A percentile compares a stretch with the other conserved stretches of the same genome.
Conservation (phyloP, 2,113 vertebrate species). For the Anhinga rufa region DNA sequence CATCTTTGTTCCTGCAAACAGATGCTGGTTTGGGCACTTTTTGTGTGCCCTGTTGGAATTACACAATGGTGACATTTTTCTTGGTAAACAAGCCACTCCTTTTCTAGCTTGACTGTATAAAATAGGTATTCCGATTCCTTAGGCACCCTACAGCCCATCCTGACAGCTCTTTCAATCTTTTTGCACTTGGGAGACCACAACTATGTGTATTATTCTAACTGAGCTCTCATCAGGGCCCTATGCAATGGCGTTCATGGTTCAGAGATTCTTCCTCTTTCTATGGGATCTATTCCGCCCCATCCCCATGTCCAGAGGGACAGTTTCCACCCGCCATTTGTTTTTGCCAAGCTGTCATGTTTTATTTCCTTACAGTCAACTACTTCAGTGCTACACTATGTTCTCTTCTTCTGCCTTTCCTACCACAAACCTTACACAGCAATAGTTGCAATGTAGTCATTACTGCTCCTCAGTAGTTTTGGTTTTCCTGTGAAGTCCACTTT, state of each 20-base stretch:
- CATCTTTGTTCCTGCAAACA: conserved; percentile 29
- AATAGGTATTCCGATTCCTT: neutral
- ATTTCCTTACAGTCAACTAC: neutral
- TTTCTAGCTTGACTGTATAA: neutral
- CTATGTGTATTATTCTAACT: neutral
- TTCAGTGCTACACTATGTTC: neutral
- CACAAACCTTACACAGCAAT: neutral
- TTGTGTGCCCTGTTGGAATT: neutral
- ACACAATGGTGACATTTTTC: neutral
- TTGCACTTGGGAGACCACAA: neutral
- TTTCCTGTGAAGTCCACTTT: neutral
- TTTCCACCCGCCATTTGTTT: neutral
- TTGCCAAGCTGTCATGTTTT: neutral
- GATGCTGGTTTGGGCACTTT: conserved; percentile 32
- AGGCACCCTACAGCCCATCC: neutral
- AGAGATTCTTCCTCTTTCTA: neutral
- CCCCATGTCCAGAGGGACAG: neutral
- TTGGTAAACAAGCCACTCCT: conserved; percentile 40
- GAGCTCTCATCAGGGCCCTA: neutral
- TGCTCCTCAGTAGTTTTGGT: neutral
- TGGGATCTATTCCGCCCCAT: neutral
- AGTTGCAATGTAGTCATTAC: neutral
- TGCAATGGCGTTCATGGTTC: neutral
- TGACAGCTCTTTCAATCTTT: neutral
- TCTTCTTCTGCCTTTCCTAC: neutral